A percentile compares a stretch with the other conserved stretches of the same genome.
phyloP scores from a whole-genome alignment of 2,797 vertebrate species.

The Fringilla coelebs region DNA sequence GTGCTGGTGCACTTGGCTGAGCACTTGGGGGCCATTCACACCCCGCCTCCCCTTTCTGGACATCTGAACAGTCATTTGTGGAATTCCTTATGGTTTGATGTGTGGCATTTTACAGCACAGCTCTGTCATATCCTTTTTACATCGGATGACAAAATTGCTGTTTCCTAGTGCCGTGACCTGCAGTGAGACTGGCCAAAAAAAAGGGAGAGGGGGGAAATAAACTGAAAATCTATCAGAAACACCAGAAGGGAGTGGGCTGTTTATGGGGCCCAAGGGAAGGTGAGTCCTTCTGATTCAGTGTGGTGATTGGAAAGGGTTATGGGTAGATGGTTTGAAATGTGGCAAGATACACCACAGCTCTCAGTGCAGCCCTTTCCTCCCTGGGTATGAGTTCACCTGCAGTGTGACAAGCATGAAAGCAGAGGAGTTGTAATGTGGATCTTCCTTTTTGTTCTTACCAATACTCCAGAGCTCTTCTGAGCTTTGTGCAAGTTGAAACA shows the following conservation, averaged over 20 bases:
- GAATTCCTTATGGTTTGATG: not conserved
- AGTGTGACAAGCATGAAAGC: not conserved
- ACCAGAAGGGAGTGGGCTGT: not conserved
- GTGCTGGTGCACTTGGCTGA: not conserved
- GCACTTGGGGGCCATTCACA: not conserved
- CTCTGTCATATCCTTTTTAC: conserved; percentile 14
- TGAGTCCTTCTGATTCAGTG: not conserved
- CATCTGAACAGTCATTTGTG: not conserved
- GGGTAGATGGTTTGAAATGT: not conserved
- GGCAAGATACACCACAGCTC: not conserved
- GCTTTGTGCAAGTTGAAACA: not conserved
- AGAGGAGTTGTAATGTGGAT: not conserved
- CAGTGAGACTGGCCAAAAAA: not conserved
- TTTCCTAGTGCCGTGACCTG: not conserved
- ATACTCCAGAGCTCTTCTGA: not conserved
- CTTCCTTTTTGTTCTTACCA: not conserved
- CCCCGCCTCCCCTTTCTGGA: not conserved
- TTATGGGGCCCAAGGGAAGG: not conserved
- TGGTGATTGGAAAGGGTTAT: not conserved
- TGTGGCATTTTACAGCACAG: not conserved
- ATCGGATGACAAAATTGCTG: not conserved
- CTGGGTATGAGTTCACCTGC: not conserved
- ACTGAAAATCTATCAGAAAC: not conserved
- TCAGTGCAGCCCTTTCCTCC: not conserved
- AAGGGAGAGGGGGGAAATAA: not conserved